Evolutionary conservation across 2,888 invertebrate genomes (phyloP).

Genomic region (Ophion obscuratus): DNA sequence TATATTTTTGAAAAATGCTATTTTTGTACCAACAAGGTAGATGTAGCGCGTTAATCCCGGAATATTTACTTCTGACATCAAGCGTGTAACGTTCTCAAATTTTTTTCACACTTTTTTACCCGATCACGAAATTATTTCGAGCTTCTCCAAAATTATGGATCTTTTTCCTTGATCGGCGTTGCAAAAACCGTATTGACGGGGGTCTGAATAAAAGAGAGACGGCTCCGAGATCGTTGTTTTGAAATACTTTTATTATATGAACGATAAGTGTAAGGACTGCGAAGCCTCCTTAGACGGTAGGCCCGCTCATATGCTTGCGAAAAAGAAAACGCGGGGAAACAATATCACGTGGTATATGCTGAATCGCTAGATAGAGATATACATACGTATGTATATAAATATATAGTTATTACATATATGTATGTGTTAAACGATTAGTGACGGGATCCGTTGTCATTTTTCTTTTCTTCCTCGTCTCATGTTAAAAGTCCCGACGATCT

Average conservation of each 20-base stretch:
- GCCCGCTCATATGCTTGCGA: conserved; percentile 70
- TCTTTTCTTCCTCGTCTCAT: conserved; percentile 24
- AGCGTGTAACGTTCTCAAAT: too few relatives aligned
- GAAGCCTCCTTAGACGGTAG: conserved; percentile 74
- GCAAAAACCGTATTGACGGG: not conserved
- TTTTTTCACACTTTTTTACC: too few relatives aligned
- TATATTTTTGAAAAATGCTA: too few relatives aligned
- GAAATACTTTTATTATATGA: conserved; percentile 81
- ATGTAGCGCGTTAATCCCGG: too few relatives aligned
- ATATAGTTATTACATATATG: conserved; percentile 65
- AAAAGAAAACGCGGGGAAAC: conserved; percentile 64
- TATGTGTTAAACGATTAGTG: conserved; percentile 66
- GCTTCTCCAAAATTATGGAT: too few relatives aligned
- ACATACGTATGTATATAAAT: conserved; percentile 50
- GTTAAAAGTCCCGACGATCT: not conserved
- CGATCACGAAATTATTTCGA: too few relatives aligned
- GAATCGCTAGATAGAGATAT: conserved; percentile 61
- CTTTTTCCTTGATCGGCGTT: not conserved
- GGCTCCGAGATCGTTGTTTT: conserved; percentile 62
- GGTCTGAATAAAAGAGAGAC: not conserved
- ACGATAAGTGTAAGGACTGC: conserved; percentile 76
- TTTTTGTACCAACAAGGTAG: too few relatives aligned
- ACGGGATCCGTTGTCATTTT: conserved; percentile 50
- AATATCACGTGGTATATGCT: conserved; percentile 61
- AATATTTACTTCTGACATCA: too few relatives aligned